These are phyloP conservation scores for Peromyscus nudipes DNA, from an alignment of 2,797 vertebrate genomes.

Conservation along the genomic window DNA sequence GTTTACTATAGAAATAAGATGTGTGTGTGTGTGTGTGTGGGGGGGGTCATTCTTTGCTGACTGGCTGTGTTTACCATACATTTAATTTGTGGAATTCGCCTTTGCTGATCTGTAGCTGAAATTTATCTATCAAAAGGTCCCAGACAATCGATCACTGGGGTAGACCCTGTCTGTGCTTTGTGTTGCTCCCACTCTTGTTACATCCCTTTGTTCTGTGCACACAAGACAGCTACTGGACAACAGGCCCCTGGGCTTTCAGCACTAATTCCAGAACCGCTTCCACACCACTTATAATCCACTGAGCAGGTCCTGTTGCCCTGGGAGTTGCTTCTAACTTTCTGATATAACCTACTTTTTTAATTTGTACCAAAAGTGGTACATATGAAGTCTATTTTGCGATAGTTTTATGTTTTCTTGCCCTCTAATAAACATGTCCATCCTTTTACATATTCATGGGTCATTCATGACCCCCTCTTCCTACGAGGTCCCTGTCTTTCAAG, in stretches of 20 bases:
- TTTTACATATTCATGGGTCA: too few species aligned
- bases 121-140: neutral
- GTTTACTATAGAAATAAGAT: neutral
- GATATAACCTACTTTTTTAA: neutral
- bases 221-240: rapidly evolving
- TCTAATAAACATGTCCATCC: neutral
- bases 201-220: neutral
- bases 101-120: neutral
- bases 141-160: neutral
- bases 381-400: neutral
- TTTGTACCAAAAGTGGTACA: too few species aligned
- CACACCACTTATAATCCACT: rapidly evolving
- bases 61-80: neutral
- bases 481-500: too few species aligned
- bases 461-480: too few species aligned
- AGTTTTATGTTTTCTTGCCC: neutral
- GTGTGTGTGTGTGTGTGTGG: too few species aligned
- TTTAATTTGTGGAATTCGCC: neutral
- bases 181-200: neutral
- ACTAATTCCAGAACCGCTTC: neutral
- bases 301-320: neutral
- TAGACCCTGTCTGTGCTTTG: neutral
- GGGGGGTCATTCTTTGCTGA: neutral
- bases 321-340: neutral
- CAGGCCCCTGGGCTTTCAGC: neutral